Base-by-base conservation (phyloP, 2,888 invertebrate species). In the Drepanosiphum platanoidis region DNA sequence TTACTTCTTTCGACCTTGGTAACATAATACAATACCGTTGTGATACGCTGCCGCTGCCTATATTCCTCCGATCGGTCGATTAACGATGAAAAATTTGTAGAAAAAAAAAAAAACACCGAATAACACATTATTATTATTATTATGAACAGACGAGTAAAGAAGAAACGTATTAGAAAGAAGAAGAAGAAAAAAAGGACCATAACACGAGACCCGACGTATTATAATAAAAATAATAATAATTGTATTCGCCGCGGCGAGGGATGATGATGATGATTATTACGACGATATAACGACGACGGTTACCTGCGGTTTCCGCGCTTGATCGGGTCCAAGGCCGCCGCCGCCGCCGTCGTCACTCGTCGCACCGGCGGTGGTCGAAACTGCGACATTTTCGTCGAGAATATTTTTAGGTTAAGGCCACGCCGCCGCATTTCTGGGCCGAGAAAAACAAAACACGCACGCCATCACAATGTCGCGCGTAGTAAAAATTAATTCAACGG, bases 21-120 rank as follows among this genome's bases (percentile, higher is more conserved):
- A 36, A 61, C 36, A 77, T 77, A 61, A 77, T 58, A 77, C 61
- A 77, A 77, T 77, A 77, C 77, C 36, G 77, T 77, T 77, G 77
- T 58, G 61, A 36, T 27, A 61, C 77, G 77, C 77, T 36, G 61
- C 58, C 52, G 52, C 74, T n/a, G n/a, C n/a, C n/a, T n/a, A n/a
- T n/a, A n/a, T n/a, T n/a, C 74, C 22, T 74, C 32, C 77, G 27
- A 77, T 36, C 36, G 61, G 58, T 61, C 75, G 34, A 75, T 34
- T 52, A 52, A 52, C 75, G 39, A 77, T 18, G 52, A 52, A 72
- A 72, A n/a, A n/a, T n/a, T n/a, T 22, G 52, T 15, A 52, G 22
- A 52, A 39, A 7, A 39, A 39, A 39, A 52, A 22, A 39, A 39
- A 39, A 22, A 52, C 15, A 52, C 30, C 52, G 52, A 75, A 30